These are phyloP conservation scores for Tethya wilhelma DNA, from an alignment of 37 sponge, comb jelly and placozoan genomes.

Conservation along the genomic window DNA sequence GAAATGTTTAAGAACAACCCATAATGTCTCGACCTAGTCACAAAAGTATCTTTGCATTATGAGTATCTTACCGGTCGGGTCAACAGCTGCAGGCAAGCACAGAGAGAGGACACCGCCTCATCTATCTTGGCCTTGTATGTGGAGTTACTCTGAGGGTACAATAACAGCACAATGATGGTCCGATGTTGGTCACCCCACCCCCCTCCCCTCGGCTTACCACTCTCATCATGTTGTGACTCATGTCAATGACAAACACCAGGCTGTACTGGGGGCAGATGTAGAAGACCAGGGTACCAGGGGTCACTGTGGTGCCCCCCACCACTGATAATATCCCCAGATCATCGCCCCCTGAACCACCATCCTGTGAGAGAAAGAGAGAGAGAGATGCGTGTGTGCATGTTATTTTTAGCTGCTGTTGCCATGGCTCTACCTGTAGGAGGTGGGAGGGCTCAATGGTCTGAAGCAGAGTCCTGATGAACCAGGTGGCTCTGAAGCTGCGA, in stretches of 20 bases:
- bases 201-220: slow-evolving; percentile 54
- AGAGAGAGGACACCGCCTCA: slow-evolving; percentile 43
- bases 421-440: not conserved
- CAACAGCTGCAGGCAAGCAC: slow-evolving; percentile 36
- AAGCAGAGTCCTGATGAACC: slow-evolving; percentile 42
- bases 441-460: not conserved
- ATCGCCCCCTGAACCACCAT: not conserved
- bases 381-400: not conserved
- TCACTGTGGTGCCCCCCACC: slow-evolving; percentile 3
- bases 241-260: slow-evolving; percentile 78
- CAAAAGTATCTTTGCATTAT: no score
- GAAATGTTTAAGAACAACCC: no score
- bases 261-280: slow-evolving; percentile 65
- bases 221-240: slow-evolving; percentile 61
- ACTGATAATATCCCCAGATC: not conserved
- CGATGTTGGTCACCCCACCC: not conserved
- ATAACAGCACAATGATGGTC: not conserved
- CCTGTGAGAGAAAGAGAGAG: not conserved
- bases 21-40: no score
- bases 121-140: slow-evolving; percentile 61
- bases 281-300: slow-evolving; percentile 32
- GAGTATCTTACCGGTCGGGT: slow-evolving; percentile 75
- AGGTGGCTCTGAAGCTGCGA: slow-evolving; percentile 59
- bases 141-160: slow-evolving; percentile 31
- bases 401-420: no score